Evolutionary conservation across 2,113 vertebrate genomes (phyloP), one percentile per base, ranked within the genome.

Genomic region (Lates calcarifer): DNA sequence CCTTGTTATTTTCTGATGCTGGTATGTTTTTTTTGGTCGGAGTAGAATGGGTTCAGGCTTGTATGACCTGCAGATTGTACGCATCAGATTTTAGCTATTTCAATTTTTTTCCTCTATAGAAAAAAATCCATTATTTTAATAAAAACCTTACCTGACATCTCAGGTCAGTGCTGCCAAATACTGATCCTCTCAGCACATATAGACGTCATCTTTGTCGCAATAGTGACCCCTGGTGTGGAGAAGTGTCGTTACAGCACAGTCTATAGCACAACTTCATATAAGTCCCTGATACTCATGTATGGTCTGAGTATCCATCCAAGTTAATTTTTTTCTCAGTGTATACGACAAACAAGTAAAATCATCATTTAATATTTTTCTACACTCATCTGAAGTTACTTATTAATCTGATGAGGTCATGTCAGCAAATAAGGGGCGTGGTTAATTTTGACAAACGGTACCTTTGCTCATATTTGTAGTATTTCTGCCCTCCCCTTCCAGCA

Each of bases 401-500:
- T n/a, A 28, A 6, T 5, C 2, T 2, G 6, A 2, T 28, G 28
- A 67, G 6, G 60, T 39, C 63, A 80, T 20, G 41, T 35, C 5
- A 41, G 12, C 26, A 49, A 1, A 24, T 12, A 49, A 51, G 60
- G 84, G 90, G 83, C 73, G 87, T 77, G 86, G 74, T 47, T 57
- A 64, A 3, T 22, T 45, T 6, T 11, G 53, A 55, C 29, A 6
- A 17, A 26, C 74, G 33, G 20, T 15, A 77, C 64, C 62, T 82
- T 67, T 51, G 35, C 49, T 70, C 60, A 24, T 70, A 3, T 89
- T 75, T 79, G 81, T 13, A 51, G n/a, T 41, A 6, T 62, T 68
- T 73, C 11, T 22, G 67, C 89, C 83, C 88, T 29, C 82, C 89
- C 88, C 67, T 77, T 55, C 29, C 6, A 22, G 1, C 13, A 62